Percentiles rank a stretch among this genome's conserved stretches.
phyloP scores from a whole-genome alignment of 2,888 invertebrate species.

The Sericinus montela region DNA sequence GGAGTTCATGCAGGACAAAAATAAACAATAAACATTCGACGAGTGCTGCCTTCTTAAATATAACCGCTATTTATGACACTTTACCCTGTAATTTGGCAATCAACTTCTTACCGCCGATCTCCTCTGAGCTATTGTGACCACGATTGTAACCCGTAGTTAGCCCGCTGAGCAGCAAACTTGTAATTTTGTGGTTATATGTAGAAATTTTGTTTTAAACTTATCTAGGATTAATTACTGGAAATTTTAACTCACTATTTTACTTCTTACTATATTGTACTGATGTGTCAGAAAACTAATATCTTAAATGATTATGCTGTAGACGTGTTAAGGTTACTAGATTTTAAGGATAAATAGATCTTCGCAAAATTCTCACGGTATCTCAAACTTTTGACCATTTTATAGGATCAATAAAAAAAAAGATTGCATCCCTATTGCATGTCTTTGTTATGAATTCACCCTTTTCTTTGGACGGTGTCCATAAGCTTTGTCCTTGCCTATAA shows the following conservation, averaged over 20 bases:
- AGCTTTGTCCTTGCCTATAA: constrained; percentile 53
- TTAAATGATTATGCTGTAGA: neutral
- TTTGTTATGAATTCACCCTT: constrained; percentile 58
- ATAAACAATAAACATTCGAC: constrained; percentile 42
- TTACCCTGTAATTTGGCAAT: constrained; percentile 74
- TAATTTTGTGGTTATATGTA: constrained; percentile 69
- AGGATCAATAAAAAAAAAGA: constrained; percentile 62
- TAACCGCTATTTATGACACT: constrained; percentile 60
- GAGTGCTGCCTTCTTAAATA: constrained; percentile 31
- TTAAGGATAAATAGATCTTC: constrained; percentile 21
- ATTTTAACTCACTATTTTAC: neutral
- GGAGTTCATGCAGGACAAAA: constrained; percentile 29
- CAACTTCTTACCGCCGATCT: constrained; percentile 44
- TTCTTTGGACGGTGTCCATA: constrained; percentile 58
- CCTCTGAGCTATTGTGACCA: constrained; percentile 47
- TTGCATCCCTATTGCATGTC: constrained; percentile 53
- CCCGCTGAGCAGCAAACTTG: constrained; percentile 58
- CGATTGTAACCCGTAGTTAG: constrained; percentile 31
- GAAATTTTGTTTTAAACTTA: constrained; percentile 34
- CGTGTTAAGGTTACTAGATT: neutral
- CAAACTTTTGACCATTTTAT: constrained; percentile 64
- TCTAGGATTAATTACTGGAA: constrained; percentile 19
- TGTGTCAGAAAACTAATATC: no score
- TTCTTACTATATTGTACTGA: no score
- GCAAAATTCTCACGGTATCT: constrained; percentile 65